A percentile compares a stretch with the other conserved stretches of the same genome.
Evolutionary conservation across 2,797 vertebrate genomes (phyloP).

Genomic region (Echeneis naucrates): DNA sequence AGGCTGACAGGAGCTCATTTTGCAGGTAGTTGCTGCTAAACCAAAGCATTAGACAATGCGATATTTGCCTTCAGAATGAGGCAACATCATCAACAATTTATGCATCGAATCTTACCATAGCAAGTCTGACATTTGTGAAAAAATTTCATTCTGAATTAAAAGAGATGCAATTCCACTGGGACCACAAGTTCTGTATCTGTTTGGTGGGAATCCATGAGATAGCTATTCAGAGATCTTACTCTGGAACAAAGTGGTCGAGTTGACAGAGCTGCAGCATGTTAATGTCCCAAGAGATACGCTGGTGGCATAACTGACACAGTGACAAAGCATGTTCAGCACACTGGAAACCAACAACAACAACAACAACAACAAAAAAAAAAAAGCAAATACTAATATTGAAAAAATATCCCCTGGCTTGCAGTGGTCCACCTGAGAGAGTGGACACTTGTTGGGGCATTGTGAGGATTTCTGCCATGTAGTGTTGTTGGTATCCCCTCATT

Average conservation of each 20-base stretch:
- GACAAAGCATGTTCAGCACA: conserved; percentile 9
- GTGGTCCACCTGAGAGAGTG: conserved; percentile 20
- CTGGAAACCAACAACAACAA: conserved; percentile 25
- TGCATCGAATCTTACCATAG: not conserved
- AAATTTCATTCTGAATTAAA: not conserved
- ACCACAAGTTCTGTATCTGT: not conserved
- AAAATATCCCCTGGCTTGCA: conserved; percentile 27
- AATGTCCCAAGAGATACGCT: not conserved
- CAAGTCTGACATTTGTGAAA: not conserved
- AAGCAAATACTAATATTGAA: conserved; percentile 12
- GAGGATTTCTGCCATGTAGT: conserved; percentile 29
- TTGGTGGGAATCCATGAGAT: not conserved
- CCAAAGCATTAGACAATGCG: not conserved
- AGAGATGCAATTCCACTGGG: not conserved
- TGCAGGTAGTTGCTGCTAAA: not conserved
- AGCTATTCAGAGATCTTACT: not conserved
- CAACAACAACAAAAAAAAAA: not conserved
- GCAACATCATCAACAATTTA: not conserved
- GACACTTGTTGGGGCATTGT: conserved; percentile 20
- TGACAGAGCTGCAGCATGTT: not conserved
- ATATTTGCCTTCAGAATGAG: not conserved
- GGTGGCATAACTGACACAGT: not conserved
- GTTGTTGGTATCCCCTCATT: conserved; percentile 35
- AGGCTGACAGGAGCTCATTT: not conserved
- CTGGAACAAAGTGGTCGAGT: not conserved